Conservation (phyloP, 2,888 invertebrate genomes). For the Notocelia uddmanniana region DNA sequence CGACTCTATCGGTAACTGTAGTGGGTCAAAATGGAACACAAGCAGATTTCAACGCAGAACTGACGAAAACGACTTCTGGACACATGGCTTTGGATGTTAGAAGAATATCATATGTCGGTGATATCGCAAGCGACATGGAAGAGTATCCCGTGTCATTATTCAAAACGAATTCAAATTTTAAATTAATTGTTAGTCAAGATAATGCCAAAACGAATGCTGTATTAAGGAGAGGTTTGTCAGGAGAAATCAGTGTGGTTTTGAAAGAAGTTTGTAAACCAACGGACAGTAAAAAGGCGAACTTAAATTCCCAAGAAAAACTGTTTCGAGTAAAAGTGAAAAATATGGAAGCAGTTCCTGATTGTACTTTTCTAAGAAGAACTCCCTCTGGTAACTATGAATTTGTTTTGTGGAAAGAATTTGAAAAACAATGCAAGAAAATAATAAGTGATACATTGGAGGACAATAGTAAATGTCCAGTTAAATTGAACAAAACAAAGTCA, state of each 20-base stretch:
- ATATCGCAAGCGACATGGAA: slow-evolving; percentile 48
- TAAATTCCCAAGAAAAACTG: slow-evolving; percentile 41
- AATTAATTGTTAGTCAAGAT: slow-evolving; percentile 48
- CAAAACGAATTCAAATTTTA: slow-evolving; percentile 49
- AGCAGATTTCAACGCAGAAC: slow-evolving; percentile 48
- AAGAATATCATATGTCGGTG: slow-evolving; percentile 47
- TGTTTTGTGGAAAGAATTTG: slow-evolving; percentile 72
- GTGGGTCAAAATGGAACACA: slow-evolving; percentile 49
- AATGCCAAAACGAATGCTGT: slow-evolving; percentile 52
- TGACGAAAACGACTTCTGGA: slow-evolving; percentile 57
- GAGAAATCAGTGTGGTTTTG: slow-evolving; percentile 52
- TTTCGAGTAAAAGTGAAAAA: slow-evolving; percentile 58
- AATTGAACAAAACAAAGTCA: slow-evolving; percentile 61
- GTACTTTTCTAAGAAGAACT: slow-evolving; percentile 62
- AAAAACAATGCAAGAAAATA: slow-evolving; percentile 57
- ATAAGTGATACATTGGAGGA: slow-evolving; percentile 54
- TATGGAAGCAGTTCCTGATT: slow-evolving; percentile 49
- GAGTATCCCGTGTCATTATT: slow-evolving; percentile 54
- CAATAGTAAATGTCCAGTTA: slow-evolving; percentile 54
- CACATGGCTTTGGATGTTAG: slow-evolving; percentile 54
- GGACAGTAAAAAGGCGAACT: slow-evolving; percentile 22
- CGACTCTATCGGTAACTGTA: slow-evolving; percentile 43
- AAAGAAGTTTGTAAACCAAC: slow-evolving; percentile 46
- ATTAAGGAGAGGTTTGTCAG: slow-evolving; percentile 56
- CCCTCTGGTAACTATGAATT: slow-evolving; percentile 64